A percentile compares a stretch with the other conserved stretches of the same genome.
Evolutionary conservation across 2,888 invertebrate genomes (phyloP).

Genomic region (Lycophotia porphyrea): DNA sequence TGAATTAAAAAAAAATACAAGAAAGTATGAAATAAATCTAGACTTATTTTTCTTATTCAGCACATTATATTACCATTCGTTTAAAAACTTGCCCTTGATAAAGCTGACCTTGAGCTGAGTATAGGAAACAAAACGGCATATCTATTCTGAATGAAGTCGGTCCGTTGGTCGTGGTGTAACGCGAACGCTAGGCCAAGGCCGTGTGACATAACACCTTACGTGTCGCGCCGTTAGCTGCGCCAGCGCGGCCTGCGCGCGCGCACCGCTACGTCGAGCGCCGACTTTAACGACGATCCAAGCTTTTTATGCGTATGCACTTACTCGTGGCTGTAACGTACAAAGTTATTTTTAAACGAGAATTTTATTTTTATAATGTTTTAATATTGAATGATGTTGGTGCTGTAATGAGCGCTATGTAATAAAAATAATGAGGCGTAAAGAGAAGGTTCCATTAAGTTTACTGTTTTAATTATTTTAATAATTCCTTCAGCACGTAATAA

Average conservation of each 20-base stretch:
- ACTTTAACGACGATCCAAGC: slow-evolving; percentile 63
- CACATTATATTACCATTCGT: slow-evolving; percentile 18
- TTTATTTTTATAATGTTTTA: slow-evolving; percentile 12
- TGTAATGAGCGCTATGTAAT: background rate
- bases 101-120: slow-evolving; percentile 61
- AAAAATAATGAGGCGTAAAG: background rate
- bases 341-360: slow-evolving; percentile 41
- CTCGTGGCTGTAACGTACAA: slow-evolving; percentile 16
- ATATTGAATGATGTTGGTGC: background rate
- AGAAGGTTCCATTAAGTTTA: background rate
- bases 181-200: slow-evolving; percentile 88
- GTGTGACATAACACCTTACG: slow-evolving; percentile 78
- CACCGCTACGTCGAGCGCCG: slow-evolving; percentile 58
- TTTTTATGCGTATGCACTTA: slow-evolving; percentile 62
- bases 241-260: slow-evolving; percentile 44
- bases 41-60: slow-evolving; percentile 6
- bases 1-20: background rate
- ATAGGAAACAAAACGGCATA: slow-evolving; percentile 71
- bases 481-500: background rate
- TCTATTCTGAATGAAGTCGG: slow-evolving; percentile 69
- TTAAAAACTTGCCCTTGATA: slow-evolving; percentile 50
- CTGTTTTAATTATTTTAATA: slow-evolving; percentile 4
- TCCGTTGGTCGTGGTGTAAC: slow-evolving; percentile 76
- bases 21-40: background rate
- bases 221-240: slow-evolving; percentile 66